phyloP scores from a whole-genome alignment of 2,797 vertebrate species.

The Pseudochirops corinnae region DNA sequence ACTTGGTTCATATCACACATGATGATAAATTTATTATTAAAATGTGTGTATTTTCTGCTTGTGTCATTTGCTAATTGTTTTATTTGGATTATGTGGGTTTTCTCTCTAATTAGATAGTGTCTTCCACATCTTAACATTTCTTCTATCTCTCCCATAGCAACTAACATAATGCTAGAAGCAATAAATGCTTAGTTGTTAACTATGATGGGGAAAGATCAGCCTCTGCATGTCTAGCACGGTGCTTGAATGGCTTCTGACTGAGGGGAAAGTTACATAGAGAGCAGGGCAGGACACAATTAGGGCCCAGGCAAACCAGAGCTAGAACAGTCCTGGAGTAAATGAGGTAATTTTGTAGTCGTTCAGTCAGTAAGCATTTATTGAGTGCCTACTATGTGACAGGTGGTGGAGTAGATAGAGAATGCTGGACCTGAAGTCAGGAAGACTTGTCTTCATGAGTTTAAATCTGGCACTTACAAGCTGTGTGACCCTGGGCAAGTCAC shows the following conservation, averaged over 20 bases:
- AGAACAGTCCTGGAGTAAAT: background rate
- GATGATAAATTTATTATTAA: background rate
- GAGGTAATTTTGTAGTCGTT: background rate
- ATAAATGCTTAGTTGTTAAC: background rate
- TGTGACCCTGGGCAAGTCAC: background rate
- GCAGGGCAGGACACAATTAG: background rate
- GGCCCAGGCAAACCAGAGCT: background rate
- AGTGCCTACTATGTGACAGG: background rate
- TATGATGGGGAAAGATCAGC: background rate
- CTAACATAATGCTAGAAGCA: background rate
- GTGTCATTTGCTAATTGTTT: background rate
- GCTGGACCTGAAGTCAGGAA: background rate
- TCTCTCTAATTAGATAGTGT: background rate
- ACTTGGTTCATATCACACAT: background rate
- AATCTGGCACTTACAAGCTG: background rate
- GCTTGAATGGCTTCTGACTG: background rate
- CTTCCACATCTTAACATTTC: background rate
- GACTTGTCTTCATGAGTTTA: background rate
- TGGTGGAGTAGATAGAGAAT: background rate
- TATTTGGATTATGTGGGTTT: background rate
- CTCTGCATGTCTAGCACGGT: background rate
- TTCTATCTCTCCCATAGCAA: background rate
- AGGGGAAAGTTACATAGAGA: background rate
- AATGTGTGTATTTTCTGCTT: background rate
- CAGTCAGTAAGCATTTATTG: background rate